Evolutionary conservation across 2,797 vertebrate genomes (phyloP), one percentile per base, ranked within the genome.

Genomic region (Clarias laeviceps): DNA sequence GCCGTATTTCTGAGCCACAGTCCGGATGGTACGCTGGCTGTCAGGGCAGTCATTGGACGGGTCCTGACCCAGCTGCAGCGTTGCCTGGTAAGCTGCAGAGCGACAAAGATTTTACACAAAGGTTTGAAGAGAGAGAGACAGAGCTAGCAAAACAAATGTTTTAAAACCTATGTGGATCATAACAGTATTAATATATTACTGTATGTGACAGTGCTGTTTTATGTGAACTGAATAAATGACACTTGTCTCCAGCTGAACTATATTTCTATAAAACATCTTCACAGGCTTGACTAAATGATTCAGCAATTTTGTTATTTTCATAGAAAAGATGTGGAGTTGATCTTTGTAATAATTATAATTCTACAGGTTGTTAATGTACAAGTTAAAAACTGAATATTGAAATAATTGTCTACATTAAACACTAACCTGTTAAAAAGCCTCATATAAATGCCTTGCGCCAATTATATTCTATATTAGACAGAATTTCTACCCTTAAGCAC

Each of bases 11-110:
- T 99, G 97, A 89, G 96, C 93, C 82, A 99, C 96, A 0, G 94
- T 94, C 11, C 98, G 96, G 27, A 99, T 90, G 0, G 95, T 95
- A 57, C 98, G 92, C 91, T 96, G 95, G 27, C 91, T 94, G 90
- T 99, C 98, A 0, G 93, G 96, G 87, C 98, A 99, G 92, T 98
- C 96, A 0, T 97, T 93, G 0, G 97, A 66, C 0, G 98, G 98
- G 90, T 99, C 97, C 88, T 97, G 97, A 34, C 96, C 96, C 59
- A 99, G 88, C 88, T 95, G 94, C 18, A 97, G 90, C 0, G 94
- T 92, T 2, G 98, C 93, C 92, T 98, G 98, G 91, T 97, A 99
- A 0, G 94, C 98, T 99, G 89, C 1, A 91, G 87, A 59, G 59
- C 0, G 70, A 80, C 50, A 66, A 37, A 56, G 22, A 15, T 56